Base-by-base conservation (phyloP, 2,888 invertebrate species). In the Thymelicus lineola region DNA sequence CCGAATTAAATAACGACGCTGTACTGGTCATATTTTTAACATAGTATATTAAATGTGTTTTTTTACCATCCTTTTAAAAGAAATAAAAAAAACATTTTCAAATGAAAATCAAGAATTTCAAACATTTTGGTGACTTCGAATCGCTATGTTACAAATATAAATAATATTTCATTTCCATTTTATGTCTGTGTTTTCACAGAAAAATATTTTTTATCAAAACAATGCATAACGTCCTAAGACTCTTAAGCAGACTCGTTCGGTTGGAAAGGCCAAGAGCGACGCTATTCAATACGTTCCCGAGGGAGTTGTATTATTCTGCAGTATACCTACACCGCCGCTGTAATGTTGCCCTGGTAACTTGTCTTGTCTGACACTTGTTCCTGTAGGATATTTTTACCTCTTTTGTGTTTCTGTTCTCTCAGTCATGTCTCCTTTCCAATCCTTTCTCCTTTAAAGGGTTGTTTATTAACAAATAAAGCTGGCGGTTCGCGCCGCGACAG, bases 201-300 rank as follows among this genome's bases (percentile, higher is more conserved):
- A 57, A 36, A 36, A 57, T 38, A 57, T 35, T 57, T 20, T 57
- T 57, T 15, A 36, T 20, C 50, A 50, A 60, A 66, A 68, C 61
- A 68, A 68, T 68, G 61, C 53, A 60, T 35, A 55, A 55, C 61
- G 61, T 62, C 67, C 61, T 53, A 20, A n/a, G n/a, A n/a, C n/a
- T n/a, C n/a, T n/a, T n/a, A n/a, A n/a, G 38, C n/a, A 61, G 46
- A 46, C 61, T 48, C 46, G 28, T 35, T 48, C 46, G 46, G 14
- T 58, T 46, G 66, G 66, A 66, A 55, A 42, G 57, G 57, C 53
- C 63, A 53, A 38, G 46, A 17, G n/a, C 48, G 61, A 15, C 35
- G 45, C 62, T 36, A 61, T 67, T 61, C 45, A 17, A 46, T 68
- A 57, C 55, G 42, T 36, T 62, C 62, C 68, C 55, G 55, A 6